phyloP scores from a whole-genome alignment of 2,888 invertebrate genomes.

The Cotesia congregata region DNA sequence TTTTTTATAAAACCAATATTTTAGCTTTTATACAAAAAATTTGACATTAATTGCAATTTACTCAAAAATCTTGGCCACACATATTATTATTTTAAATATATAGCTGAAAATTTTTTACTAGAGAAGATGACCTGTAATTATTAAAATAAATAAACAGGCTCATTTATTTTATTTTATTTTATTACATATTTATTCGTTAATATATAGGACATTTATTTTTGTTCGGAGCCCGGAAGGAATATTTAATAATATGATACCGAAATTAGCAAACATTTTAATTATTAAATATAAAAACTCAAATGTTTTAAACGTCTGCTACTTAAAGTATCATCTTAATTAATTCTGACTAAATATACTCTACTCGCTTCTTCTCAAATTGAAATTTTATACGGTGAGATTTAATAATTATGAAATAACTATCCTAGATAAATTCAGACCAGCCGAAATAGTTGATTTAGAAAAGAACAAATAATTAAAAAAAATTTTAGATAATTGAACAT shows the following conservation, averaged over 20 bases:
- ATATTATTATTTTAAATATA: background rate
- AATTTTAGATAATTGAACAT: conserved; percentile 58
- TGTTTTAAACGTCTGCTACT: too few species aligned
- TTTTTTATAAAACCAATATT: too few species aligned
- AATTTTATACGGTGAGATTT: conserved; percentile 44
- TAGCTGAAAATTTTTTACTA: background rate
- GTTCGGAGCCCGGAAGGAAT: background rate
- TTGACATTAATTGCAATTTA: too few species aligned
- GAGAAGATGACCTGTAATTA: background rate
- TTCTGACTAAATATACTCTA: too few species aligned
- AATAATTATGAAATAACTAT: conserved; percentile 50
- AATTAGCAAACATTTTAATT: too few species aligned
- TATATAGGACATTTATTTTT: conserved; percentile 19
- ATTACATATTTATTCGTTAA: conserved; percentile 9
- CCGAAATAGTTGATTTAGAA: conserved; percentile 64
- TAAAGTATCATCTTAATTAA: too few species aligned
- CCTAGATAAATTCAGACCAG: conserved; percentile 69
- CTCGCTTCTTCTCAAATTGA: conserved; percentile 1
- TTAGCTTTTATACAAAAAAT: too few species aligned
- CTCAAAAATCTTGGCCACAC: too few species aligned
- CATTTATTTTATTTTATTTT: conserved; percentile 1
- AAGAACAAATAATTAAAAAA: conserved; percentile 53
- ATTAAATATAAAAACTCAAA: too few species aligned
- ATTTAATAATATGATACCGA: background rate
- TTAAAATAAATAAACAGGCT: conserved; percentile 14